Base-by-base conservation (phyloP, 2,113 vertebrate genomes). In the Symphodus melops region DNA sequence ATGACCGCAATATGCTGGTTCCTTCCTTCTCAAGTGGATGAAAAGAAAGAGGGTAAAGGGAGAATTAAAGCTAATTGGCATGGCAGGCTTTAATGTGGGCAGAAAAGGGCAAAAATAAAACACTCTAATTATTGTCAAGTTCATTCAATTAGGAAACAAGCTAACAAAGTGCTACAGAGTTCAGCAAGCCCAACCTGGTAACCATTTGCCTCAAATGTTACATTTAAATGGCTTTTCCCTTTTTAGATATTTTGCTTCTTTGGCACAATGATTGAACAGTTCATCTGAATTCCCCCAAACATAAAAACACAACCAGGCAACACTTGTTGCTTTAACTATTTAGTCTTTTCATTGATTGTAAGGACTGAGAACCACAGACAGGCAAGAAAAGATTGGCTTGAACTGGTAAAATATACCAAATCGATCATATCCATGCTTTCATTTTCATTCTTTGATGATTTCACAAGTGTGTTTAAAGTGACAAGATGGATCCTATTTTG, bases 1-100 rank as follows among this genome's bases (percentile, higher is more conserved):
- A 98, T 98, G 96, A 96, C 95, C 92, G 89, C 95, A 98, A 97
- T 96, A 95, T 94, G 95, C 95, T 91, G 93, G 95, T 96, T 96
- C 95, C 94, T 94, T 95, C 95, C 82, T 89, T 86, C 90, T 92
- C 78, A 68, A 88, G 83, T 89, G 89, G 92, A 94, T 94, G 94
- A 96, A 96, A 95, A 94, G 88, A 92, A 91, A 92, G 70, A 88
- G 60, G 62, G 82, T 55, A 52, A 78, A 71, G 83, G 58, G 81
- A 86, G 93, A 94, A 94, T 94, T 94, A 94, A 94, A 92, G 93
- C 95, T 97, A 98, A 98, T 96, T 97, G 96, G 96, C 95, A 95
- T 93, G 93, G 93, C 90, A 86, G 94, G 91, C 96, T 98, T 98
- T 98, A 96, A 97, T 96, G 95, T 95, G 92, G 84, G 89, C 52